Evolutionary conservation across 2,888 invertebrate species (phyloP), one percentile per base, ranked within the genome.

Genomic region (Aspidiotus destructor): DNA sequence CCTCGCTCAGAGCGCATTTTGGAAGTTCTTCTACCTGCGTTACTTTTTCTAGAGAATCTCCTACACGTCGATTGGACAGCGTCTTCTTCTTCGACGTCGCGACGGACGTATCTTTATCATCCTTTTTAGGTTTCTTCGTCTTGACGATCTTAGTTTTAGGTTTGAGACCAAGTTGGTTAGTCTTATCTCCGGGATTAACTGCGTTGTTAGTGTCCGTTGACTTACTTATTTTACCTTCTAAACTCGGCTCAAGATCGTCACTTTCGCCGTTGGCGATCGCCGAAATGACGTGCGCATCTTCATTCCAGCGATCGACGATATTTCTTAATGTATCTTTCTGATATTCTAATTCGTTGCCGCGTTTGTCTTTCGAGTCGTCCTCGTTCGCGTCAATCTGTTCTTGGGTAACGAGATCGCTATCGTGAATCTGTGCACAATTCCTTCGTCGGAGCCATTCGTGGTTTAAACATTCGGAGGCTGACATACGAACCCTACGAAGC

Each of bases 381-480:
- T 28, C 28, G 28, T 28, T 28, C 28, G 28, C 28, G 28, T 10
- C 8, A 28, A 13, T 58, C 9, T 58, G 58, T 16, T n/a, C 17
- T 9, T 54, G 9, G 17, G 58, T 28, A 28, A 16, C 40, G 40
- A 13, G 16, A 28, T 13, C 58, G 10, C 28, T 58, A 28, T 13
- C 17, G 8, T 17, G 13, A 28, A 10, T n/a, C 41, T 76, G 78
- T 68, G 75, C 73, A 60, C 75, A 76, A 75, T 84, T 82, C 75
- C 65, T 69, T 62, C 84, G 81, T 75, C 81, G 80, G 73, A 96
- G 81, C 96, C 96, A 96, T 74, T 83, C 84, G 79, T 96, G 95
- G 71, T 87, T 85, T 76, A 93, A 82, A 79, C 93, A 92, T 85
- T 77, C 95, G 85, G 83, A 82, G 71, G 93, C 92, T 75, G 88